Percentiles rank a stretch among this genome's conserved stretches.
Evolutionary conservation across 2,888 invertebrate species (phyloP).

Genomic region (Lepidochrysops patricia): DNA sequence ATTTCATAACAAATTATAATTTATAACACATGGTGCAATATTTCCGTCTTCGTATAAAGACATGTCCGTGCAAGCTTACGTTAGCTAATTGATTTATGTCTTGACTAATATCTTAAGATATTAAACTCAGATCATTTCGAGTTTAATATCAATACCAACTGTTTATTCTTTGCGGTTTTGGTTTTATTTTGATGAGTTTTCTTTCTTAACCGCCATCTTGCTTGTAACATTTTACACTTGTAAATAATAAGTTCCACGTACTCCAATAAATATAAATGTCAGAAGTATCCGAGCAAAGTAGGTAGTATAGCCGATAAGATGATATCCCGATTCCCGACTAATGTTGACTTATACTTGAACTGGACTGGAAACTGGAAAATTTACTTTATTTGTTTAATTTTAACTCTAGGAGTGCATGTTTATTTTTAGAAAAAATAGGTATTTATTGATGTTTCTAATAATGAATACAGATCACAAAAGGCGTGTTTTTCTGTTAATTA

Average conservation of each 20-base stretch:
- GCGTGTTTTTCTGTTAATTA: not conserved
- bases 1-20: slow-evolving; percentile 8
- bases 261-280: not conserved
- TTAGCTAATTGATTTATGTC: not conserved
- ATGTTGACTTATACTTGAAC: not conserved
- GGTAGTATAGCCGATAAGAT: not conserved
- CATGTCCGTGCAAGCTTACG: not conserved
- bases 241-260: not conserved
- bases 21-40: slow-evolving; percentile 10
- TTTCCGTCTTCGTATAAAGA: not conserved
- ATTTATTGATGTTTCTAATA: not conserved
- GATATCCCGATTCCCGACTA: not conserved
- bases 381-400: not conserved
- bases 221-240: not conserved
- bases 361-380: not conserved
- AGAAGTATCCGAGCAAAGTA: not conserved
- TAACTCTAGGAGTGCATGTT: not conserved
- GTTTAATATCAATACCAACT: not conserved
- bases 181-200: not conserved
- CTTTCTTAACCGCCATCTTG: not conserved
- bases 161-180: not conserved
- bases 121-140: too few relatives aligned
- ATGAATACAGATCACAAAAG: not conserved
- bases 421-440: not conserved
- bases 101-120: not conserved